Evolutionary conservation across 2,113 vertebrate species (phyloP).

Genomic region (Sialia sialis): DNA sequence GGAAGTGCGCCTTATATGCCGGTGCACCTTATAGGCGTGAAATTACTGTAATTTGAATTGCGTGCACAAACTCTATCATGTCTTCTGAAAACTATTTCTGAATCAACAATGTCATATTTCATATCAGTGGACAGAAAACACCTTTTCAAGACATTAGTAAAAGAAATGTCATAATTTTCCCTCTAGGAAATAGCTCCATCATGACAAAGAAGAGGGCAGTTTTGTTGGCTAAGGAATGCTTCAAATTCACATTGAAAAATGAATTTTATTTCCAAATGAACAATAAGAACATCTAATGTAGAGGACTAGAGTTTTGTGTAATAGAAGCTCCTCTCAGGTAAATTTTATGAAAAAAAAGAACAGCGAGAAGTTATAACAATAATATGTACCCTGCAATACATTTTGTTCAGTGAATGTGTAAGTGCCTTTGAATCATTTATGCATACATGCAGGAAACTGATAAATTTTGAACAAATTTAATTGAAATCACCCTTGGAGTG

Average conservation of each 20-base stretch:
- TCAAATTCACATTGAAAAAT: conserved; percentile 15
- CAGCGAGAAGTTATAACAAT: conserved; percentile 68
- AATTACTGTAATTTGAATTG: background rate
- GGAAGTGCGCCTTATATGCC: too few relatives aligned
- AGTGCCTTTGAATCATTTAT: conserved; percentile 78
- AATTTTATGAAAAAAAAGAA: conserved; percentile 55
- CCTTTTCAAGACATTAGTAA: background rate
- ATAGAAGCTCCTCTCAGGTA: conserved; percentile 52
- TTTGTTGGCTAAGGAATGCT: background rate
- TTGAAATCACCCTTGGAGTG: conserved; percentile 79
- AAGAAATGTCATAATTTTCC: background rate
- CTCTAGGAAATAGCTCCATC: background rate
- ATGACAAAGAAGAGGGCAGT: background rate
- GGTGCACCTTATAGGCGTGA: too few relatives aligned
- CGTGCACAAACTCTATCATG: background rate
- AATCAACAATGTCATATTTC: background rate
- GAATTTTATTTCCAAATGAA: background rate
- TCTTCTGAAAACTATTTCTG: background rate
- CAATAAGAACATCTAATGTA: background rate
- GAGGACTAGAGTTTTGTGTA: conserved; percentile 43
- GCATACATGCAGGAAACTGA: conserved; percentile 72
- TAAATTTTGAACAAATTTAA: conserved; percentile 79
- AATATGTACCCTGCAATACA: conserved; percentile 32
- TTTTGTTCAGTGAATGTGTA: conserved; percentile 55
- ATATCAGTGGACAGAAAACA: accelerated